phyloP scores from a whole-genome alignment of 1,140 invertebrate genomes.

The Papilio polyxenes region DNA sequence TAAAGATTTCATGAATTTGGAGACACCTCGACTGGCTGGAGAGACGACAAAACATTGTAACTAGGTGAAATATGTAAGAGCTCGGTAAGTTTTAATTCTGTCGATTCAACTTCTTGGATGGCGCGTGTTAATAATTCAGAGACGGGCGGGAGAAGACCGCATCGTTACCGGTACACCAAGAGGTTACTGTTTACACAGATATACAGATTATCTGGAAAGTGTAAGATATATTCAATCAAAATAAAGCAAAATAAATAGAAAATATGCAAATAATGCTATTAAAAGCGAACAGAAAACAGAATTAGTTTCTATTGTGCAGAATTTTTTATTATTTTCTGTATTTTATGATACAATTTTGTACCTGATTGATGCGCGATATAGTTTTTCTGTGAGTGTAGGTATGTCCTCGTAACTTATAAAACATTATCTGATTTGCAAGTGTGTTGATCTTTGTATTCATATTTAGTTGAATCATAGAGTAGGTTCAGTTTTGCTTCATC shows the following conservation, averaged over 20 bases:
- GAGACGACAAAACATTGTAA: conserved; percentile 59
- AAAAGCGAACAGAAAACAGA: too few relatives aligned
- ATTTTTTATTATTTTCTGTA: too few relatives aligned
- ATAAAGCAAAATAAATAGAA: not conserved
- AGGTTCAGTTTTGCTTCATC: too few relatives aligned
- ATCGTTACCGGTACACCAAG: conserved; percentile 59
- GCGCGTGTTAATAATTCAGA: conserved; percentile 74
- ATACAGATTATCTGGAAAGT: conserved; percentile 23
- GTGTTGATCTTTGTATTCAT: too few relatives aligned
- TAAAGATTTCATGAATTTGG: conserved; percentile 51
- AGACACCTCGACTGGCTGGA: conserved; percentile 51
- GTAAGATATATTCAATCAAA: not conserved
- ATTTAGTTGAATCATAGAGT: too few relatives aligned
- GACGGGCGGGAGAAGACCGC: conserved; percentile 56
- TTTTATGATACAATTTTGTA: too few relatives aligned
- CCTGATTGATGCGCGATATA: too few relatives aligned
- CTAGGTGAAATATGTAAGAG: conserved; percentile 74
- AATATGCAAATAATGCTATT: too few relatives aligned
- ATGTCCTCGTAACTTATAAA: too few relatives aligned
- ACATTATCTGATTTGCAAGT: too few relatives aligned
- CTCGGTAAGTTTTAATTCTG: conserved; percentile 75
- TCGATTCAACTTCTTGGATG: conserved; percentile 75
- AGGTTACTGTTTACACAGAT: conserved; percentile 45
- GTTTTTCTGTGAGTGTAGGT: too few relatives aligned
- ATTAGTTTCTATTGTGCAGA: too few relatives aligned